Percentiles rank a stretch among this genome's conserved stretches.
Evolutionary conservation across 2,888 invertebrate genomes (phyloP).

Genomic region (Pheosia tremula): DNA sequence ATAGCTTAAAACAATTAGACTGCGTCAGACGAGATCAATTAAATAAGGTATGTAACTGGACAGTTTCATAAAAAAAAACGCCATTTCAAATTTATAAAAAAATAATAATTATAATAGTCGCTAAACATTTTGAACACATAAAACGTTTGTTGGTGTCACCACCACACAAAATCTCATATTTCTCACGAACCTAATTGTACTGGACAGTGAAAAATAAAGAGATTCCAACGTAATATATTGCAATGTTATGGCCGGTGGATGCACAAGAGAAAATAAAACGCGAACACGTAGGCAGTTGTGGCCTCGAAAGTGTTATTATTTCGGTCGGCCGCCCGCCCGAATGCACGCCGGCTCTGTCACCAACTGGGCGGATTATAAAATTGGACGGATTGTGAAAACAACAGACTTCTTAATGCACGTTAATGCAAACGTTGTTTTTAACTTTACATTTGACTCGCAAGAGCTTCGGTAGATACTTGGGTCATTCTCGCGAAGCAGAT

Average conservation of each 20-base stretch:
- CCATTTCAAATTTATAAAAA: no score
- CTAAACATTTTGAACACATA: neutral
- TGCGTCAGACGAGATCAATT: no score
- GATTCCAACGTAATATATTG: conserved; percentile 40
- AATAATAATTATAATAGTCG: no score
- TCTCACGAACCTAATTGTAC: neutral
- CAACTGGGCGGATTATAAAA: conserved; percentile 1
- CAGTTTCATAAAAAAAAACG: no score
- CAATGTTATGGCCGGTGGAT: conserved; percentile 28
- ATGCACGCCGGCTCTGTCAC: conserved; percentile 6
- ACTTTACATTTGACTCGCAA: neutral
- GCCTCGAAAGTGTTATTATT: conserved; percentile 8
- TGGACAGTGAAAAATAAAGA: conserved; percentile 32
- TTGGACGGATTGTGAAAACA: neutral
- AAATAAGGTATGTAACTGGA: no score
- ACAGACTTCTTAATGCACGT: neutral
- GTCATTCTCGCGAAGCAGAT: no score
- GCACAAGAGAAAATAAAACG: conserved; percentile 39
- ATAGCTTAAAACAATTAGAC: no score
- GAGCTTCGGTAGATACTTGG: no score
- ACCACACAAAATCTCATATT: neutral
- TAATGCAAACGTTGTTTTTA: neutral
- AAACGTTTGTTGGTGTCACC: neutral
- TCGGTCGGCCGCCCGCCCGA: conserved; percentile 7
- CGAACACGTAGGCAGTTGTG: conserved; percentile 9